Percentiles rank a stretch among this genome's conserved stretches.
These are phyloP conservation scores for Nasonia oneida DNA, from an alignment of 2,888 invertebrate species.

Conservation along the genomic window DNA sequence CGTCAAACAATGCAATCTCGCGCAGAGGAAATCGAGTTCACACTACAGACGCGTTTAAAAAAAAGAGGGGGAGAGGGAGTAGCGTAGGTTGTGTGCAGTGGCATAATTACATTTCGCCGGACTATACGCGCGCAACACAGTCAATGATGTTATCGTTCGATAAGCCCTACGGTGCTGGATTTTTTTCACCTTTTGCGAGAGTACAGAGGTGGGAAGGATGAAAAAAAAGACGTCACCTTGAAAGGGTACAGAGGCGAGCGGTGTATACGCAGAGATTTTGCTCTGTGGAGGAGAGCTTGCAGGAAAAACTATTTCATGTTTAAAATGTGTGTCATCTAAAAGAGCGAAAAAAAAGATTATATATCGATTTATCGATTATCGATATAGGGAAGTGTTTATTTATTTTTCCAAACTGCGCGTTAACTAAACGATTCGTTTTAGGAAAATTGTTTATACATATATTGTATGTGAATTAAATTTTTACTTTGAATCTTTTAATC, in stretches of 20 bases:
- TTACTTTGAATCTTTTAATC: neutral
- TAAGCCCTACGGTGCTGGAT: neutral
- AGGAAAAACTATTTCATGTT: neutral
- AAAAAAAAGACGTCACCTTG: neutral
- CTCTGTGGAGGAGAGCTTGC: neutral
- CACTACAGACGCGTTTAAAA: neutral
- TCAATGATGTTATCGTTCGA: neutral
- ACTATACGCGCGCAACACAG: neutral
- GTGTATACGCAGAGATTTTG: neutral
- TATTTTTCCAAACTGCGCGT: neutral
- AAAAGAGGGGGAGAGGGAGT: neutral
- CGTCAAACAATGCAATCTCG: conserved; percentile 24
- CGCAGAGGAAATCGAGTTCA: neutral
- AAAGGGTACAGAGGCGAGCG: neutral
- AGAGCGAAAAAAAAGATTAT: neutral
- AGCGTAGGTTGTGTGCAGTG: too few species aligned
- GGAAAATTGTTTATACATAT: too few species aligned
- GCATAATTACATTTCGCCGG: neutral
- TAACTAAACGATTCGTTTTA: too few species aligned
- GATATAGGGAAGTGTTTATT: neutral
- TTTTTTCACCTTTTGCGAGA: neutral
- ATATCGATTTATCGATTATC: neutral
- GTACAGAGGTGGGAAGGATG: neutral
- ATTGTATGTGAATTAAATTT: neutral
- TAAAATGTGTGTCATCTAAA: neutral